phyloP scores from a whole-genome alignment of 2,888 invertebrate genomes.

The Clunio marinus region DNA sequence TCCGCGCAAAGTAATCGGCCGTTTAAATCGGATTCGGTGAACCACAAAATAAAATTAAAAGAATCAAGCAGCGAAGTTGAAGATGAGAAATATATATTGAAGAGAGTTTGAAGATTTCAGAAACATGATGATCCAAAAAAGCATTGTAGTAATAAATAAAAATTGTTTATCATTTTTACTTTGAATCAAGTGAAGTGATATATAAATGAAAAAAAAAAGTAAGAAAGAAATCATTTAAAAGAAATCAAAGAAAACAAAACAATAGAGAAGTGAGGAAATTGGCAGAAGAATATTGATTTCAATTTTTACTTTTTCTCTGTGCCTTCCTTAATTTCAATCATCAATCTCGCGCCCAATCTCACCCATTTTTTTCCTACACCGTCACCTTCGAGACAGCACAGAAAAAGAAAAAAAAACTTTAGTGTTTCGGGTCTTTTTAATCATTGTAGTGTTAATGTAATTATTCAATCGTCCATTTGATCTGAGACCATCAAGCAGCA shows the following conservation, averaged over 20 bases:
- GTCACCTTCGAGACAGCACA: not conserved
- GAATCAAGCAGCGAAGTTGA: not conserved
- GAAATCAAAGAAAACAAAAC: not conserved
- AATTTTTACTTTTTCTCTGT: constrained; percentile 3
- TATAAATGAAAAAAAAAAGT: not conserved
- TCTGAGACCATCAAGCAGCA: constrained; percentile 7
- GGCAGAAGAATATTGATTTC: constrained; percentile 30
- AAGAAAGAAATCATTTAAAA: not conserved
- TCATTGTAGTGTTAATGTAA: constrained; percentile 34
- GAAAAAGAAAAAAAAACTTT: no score
- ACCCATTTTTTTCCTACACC: not conserved
- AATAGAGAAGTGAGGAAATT: constrained; percentile 36
- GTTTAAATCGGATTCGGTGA: not conserved
- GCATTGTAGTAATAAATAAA: constrained; percentile 29
- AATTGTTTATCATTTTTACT: constrained; percentile 29
- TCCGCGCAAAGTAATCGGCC: not conserved
- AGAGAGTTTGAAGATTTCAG: constrained; percentile 24
- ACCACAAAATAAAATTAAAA: not conserved
- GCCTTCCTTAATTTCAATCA: constrained; percentile 20
- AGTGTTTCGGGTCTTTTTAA: no score
- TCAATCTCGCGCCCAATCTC: not conserved
- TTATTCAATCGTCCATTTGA: constrained; percentile 30
- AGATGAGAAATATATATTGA: constrained; percentile 37
- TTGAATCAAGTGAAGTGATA: constrained; percentile 13
- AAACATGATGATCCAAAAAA: constrained; percentile 33